A percentile compares a stretch with the other conserved stretches of the same genome.
These are phyloP conservation scores for Pocota personata DNA, from an alignment of 2,888 invertebrate genomes.

Conservation along the genomic window DNA sequence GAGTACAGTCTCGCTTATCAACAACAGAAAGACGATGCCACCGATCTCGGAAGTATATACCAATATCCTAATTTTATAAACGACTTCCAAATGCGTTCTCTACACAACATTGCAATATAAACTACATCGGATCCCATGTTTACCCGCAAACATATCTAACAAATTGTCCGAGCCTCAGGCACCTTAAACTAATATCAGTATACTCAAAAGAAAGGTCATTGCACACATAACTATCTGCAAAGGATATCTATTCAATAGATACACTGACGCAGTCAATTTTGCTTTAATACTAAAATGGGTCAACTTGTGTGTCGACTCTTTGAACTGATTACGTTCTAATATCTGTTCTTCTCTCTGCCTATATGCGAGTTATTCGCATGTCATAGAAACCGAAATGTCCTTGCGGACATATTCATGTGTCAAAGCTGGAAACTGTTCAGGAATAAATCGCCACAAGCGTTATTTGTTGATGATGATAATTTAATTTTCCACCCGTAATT, in stretches of 20 bases:
- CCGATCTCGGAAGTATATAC: too few species aligned
- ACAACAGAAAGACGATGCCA: too few species aligned
- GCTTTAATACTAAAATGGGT: slow-evolving; percentile 4
- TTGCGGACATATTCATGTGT: slow-evolving; percentile 31
- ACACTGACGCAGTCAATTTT: slow-evolving; percentile 1
- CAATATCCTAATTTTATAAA: too few species aligned
- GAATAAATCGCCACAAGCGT: slow-evolving; percentile 10
- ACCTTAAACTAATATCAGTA: background rate
- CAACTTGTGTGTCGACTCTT: background rate
- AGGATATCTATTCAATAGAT: slow-evolving; percentile 11
- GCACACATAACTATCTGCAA: background rate
- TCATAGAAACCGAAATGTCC: slow-evolving; percentile 27
- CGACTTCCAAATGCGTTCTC: too few species aligned
- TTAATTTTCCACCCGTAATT: background rate
- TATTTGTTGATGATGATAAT: slow-evolving; percentile 26
- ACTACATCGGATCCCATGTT: too few species aligned
- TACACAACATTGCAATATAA: too few species aligned
- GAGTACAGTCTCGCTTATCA: too few species aligned
- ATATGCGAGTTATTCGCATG: slow-evolving; percentile 17
- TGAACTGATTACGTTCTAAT: slow-evolving; percentile 14
- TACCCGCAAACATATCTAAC: too few species aligned
- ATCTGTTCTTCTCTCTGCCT: too few species aligned
- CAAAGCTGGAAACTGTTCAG: slow-evolving; percentile 17
- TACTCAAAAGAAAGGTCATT: background rate
- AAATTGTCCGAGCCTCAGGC: too few species aligned